Base-by-base conservation (phyloP, 2,888 invertebrate genomes). In the Drosophila meridionalis region DNA sequence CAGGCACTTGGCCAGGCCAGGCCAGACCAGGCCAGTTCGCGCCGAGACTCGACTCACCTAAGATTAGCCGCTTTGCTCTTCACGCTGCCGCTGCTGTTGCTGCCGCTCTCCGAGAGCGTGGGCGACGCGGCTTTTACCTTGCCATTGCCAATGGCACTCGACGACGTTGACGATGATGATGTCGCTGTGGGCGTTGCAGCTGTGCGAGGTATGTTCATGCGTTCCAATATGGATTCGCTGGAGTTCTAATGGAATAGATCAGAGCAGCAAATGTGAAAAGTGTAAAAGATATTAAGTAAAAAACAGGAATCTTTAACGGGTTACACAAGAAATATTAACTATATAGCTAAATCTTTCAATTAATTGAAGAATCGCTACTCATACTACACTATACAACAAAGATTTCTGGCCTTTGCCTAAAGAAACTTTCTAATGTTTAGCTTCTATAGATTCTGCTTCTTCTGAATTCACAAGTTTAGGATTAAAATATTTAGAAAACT, bases 171-270 rank as follows among this genome's bases (percentile, higher is more conserved):
- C 28, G 43, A 1, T 9, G 38, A 38, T 42, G 59, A n/a, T 57
- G 50, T 32, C 34, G 32, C 5, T 11, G 87, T 73, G 38, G 90
- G 62, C 69, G 83, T 12, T 34, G 80, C n/a, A 6, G 56, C 65
- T 32, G 85, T 68, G 64, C 87, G 88, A 66, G 81, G 75, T 75
- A 87, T 88, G 81, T 91, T 91, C 82, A 87, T 92, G 66, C 92
- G 93, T 69, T 93, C 93, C 83, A 94, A 93, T 67, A 95, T 93
- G 1, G 95, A 94, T 87, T 96, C 96, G 53, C 95, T 95, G 69
- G 95, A 94, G 91, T 94, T 95, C 95, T 95, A 52, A 28, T 34
- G 50, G 59, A 43, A 50, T 7, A 12, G 14, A 63, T 48, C 63
- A 63, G 12, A 40, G 34, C 8, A 30, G 20, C 3, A 69, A n/a